These are phyloP conservation scores for Nipponia nippon DNA, from an alignment of 2,113 vertebrate species.

Conservation along the genomic window DNA sequence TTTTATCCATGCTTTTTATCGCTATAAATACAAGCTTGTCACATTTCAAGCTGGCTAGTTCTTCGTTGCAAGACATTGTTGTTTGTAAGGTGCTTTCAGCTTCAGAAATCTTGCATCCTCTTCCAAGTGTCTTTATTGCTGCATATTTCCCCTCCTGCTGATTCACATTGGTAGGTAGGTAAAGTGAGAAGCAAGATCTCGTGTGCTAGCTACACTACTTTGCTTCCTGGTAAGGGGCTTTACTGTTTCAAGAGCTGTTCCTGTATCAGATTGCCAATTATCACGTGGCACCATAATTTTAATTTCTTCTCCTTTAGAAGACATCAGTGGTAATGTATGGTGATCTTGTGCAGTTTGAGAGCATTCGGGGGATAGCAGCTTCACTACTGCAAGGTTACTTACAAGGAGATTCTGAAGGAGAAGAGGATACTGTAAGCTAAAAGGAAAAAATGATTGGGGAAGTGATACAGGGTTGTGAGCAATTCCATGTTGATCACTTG, in stretches of 20 bases:
- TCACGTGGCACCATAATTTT: background rate
- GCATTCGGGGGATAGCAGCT: background rate
- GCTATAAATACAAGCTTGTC: background rate
- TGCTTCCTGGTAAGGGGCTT: background rate
- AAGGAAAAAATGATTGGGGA: background rate
- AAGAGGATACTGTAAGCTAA: background rate
- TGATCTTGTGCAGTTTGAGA: background rate
- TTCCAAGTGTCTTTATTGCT: background rate
- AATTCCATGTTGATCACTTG: background rate
- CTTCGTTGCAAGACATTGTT: background rate
- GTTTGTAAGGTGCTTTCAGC: background rate
- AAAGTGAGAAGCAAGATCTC: background rate
- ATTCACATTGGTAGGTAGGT: background rate
- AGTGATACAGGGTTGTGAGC: background rate
- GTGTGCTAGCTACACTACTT: background rate
- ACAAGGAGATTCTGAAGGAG: background rate
- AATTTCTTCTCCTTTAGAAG: background rate
- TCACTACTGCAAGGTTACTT: background rate
- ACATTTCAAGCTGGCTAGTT: background rate
- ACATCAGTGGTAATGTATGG: background rate
- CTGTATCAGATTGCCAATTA: background rate
- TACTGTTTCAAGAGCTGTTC: background rate
- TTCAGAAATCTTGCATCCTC: background rate
- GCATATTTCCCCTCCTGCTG: background rate
- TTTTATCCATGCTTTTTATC: background rate